phyloP scores from a whole-genome alignment of 92 coral and sea anemone species.

The Paramuricea clavata region DNA sequence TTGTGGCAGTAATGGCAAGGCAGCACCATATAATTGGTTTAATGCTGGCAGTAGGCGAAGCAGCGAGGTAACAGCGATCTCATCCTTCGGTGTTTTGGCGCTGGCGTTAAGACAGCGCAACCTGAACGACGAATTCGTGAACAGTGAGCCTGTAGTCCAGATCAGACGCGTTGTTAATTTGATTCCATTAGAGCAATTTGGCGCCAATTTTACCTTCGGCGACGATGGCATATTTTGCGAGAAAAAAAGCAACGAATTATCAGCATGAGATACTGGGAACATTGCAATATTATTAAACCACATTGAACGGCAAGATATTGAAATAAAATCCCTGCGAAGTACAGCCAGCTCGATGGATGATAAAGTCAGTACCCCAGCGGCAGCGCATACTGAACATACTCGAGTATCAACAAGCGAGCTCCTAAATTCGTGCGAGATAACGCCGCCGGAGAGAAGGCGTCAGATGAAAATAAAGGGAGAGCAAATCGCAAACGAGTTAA shows the following conservation, averaged over 20 bases:
- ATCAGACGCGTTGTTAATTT: background rate
- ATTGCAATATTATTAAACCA: too few species aligned
- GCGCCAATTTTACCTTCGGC: background rate
- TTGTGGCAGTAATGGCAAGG: constrained; percentile 16
- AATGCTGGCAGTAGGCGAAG: constrained; percentile 14
- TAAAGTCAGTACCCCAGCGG: too few species aligned
- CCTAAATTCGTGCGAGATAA: too few species aligned
- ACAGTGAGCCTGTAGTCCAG: background rate
- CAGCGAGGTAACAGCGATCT: constrained; percentile 4
- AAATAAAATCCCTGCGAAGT: too few species aligned
- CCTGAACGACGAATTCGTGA: background rate
- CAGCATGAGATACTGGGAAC: too few species aligned
- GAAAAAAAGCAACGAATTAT: too few species aligned
- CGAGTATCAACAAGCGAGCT: too few species aligned
- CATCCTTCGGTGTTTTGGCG: constrained; percentile 39
- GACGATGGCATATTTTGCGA: too few species aligned
- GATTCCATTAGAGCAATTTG: background rate
- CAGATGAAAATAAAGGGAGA: background rate
- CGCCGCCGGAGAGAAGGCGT: too few species aligned
- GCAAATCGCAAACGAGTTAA: background rate
- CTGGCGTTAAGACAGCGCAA: background rate
- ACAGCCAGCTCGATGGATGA: too few species aligned
- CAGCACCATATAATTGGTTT: constrained; percentile 46
- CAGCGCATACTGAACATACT: too few species aligned
- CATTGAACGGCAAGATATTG: too few species aligned